These are phyloP conservation scores for Ondatra zibethicus DNA, from an alignment of 2,113 vertebrate genomes.

Conservation along the genomic window DNA sequence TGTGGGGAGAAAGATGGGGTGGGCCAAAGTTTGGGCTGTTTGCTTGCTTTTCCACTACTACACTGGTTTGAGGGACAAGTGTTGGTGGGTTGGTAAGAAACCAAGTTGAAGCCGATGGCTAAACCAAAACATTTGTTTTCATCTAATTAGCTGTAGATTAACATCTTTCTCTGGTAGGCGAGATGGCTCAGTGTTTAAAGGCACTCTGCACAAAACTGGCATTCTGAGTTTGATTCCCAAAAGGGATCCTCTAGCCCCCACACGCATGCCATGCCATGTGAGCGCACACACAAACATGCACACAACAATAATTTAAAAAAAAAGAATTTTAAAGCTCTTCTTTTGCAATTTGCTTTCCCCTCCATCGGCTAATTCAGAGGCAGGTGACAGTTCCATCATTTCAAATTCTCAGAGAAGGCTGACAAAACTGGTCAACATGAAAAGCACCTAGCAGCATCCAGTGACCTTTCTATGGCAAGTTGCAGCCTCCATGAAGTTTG, in stretches of 20 bases:
- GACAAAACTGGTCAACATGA: background rate
- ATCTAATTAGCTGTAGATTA: background rate
- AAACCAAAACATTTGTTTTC: constrained; percentile 54
- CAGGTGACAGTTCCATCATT: background rate
- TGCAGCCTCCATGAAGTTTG: background rate
- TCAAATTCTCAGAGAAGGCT: constrained; percentile 54
- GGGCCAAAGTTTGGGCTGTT: background rate
- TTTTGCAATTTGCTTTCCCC: background rate
- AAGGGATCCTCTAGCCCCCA: background rate
- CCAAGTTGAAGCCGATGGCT: constrained; percentile 39
- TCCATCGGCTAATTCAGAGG: constrained; percentile 9
- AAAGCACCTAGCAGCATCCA: background rate
- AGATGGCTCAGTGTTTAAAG: background rate
- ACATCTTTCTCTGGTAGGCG: background rate
- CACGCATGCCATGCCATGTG: background rate
- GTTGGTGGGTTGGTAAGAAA: constrained; percentile 28
- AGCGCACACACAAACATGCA: background rate
- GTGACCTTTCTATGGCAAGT: background rate
- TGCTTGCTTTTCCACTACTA: background rate
- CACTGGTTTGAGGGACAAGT: background rate
- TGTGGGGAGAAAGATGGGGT: background rate
- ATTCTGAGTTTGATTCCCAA: too few species aligned
- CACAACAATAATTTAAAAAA: background rate
- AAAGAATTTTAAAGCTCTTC: background rate
- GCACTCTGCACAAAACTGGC: background rate